Conservation (phyloP, 2,113 vertebrate species). For the Ondatra zibethicus region DNA sequence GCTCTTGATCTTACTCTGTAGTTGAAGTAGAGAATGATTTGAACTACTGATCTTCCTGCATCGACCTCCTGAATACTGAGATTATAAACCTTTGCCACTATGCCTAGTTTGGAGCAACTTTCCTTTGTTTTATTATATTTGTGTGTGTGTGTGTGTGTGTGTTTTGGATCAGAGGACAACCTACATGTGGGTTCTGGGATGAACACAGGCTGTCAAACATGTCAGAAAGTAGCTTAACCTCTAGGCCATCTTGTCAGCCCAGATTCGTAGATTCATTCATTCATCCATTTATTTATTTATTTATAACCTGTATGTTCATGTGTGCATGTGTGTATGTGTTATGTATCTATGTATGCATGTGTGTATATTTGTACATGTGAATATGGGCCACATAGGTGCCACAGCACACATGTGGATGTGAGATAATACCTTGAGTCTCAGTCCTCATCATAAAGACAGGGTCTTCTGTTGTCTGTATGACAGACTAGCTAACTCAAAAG, state of each 20-base stretch:
- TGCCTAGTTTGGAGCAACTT: neutral
- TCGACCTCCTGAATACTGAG: neutral
- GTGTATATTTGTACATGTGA: neutral
- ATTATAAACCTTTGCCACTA: neutral
- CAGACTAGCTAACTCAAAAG: neutral
- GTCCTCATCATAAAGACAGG: neutral
- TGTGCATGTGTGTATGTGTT: neutral
- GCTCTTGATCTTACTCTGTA: neutral
- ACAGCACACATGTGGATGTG: neutral
- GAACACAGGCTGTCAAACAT: neutral
- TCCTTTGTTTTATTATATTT: neutral
- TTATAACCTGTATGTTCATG: neutral
- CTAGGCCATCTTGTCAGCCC: neutral
- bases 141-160: neutral
- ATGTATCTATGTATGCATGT: neutral
- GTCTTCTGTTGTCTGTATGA: too few relatives aligned
- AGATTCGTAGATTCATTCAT: neutral
- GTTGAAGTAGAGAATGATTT: neutral
- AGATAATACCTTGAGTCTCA: neutral
- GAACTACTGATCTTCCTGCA: neutral
- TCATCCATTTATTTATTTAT: too few relatives aligned
- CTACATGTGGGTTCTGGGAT: neutral
- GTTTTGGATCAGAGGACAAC: neutral
- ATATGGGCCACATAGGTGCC: neutral
- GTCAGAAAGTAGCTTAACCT: neutral